Evolutionary conservation across 2,888 invertebrate species (phyloP).

Genomic region (Drosophila demipolita): DNA sequence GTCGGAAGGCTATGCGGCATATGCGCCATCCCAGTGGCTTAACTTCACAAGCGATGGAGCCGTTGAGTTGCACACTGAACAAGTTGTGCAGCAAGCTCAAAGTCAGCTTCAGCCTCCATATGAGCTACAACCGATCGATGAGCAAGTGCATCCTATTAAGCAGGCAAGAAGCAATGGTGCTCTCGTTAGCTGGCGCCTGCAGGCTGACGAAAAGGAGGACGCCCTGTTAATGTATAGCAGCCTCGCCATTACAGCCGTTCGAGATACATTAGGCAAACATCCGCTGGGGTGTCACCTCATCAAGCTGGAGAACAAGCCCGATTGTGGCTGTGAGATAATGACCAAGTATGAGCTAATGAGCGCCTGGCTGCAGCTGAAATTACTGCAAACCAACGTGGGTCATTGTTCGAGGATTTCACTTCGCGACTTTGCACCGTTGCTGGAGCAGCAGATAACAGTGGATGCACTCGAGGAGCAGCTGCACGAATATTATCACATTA

Average conservation of each 20-base stretch:
- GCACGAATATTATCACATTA: conserved; percentile 58
- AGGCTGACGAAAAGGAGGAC: conserved; percentile 2
- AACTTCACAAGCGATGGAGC: conserved; percentile 4
- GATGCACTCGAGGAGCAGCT: conserved; percentile 68
- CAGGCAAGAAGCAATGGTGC: conserved; percentile 38
- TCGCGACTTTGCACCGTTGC: conserved; percentile 55
- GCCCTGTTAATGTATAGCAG: conserved; percentile 55
- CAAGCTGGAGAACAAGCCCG: conserved; percentile 81
- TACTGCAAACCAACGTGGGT: conserved; percentile 49
- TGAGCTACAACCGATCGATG: conserved; percentile 32
- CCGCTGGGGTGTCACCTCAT: conserved; percentile 62
- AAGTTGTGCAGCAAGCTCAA: neutral
- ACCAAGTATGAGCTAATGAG: conserved; percentile 77
- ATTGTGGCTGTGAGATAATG: conserved; percentile 81
- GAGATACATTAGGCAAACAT: conserved; percentile 23
- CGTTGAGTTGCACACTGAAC: neutral
- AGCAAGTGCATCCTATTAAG: neutral
- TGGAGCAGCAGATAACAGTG: conserved; percentile 67
- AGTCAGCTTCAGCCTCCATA: conserved; percentile 32
- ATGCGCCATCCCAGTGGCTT: conserved; percentile 53
- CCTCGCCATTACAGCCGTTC: conserved; percentile 54
- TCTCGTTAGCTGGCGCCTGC: conserved; percentile 67
- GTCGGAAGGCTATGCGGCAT: conserved; percentile 51
- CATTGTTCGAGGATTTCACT: conserved; percentile 71
- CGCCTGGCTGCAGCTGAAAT: conserved; percentile 77